phyloP scores from a whole-genome alignment of 2,113 vertebrate genomes.

The Octodon degus region DNA sequence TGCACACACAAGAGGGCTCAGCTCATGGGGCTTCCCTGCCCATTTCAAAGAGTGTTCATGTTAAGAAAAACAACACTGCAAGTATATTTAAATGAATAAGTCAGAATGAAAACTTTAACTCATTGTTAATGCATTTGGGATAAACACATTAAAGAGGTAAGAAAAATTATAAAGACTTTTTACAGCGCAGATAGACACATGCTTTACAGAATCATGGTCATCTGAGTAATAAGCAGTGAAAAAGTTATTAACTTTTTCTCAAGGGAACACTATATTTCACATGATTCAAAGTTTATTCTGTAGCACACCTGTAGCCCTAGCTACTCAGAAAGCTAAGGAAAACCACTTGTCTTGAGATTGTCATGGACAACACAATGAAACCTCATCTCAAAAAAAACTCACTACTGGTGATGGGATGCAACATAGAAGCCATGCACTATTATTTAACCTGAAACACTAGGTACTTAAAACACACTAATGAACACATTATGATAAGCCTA shows the following conservation, averaged over 20 bases:
- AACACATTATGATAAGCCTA: not conserved
- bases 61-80: slow-evolving; percentile 86
- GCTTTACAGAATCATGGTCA: not conserved
- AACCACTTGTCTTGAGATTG: not conserved
- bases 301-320: not conserved
- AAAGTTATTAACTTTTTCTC: not conserved
- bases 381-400: not conserved
- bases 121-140: not conserved
- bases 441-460: not conserved
- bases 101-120: not conserved
- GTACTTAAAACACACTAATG: not conserved
- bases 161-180: not conserved
- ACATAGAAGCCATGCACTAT: not conserved
- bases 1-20: slow-evolving; percentile 94
- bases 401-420: not conserved
- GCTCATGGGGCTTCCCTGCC: slow-evolving; percentile 91
- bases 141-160: not conserved
- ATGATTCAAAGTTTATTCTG: not conserved
- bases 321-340: not conserved
- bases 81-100: not conserved
- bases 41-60: slow-evolving; percentile 91
- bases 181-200: not conserved
- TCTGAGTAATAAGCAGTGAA: not conserved
- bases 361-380: not conserved
- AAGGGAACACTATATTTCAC: not conserved